Evolutionary conservation across 2,113 vertebrate genomes (phyloP).

Genomic region (Rutilus rutilus): DNA sequence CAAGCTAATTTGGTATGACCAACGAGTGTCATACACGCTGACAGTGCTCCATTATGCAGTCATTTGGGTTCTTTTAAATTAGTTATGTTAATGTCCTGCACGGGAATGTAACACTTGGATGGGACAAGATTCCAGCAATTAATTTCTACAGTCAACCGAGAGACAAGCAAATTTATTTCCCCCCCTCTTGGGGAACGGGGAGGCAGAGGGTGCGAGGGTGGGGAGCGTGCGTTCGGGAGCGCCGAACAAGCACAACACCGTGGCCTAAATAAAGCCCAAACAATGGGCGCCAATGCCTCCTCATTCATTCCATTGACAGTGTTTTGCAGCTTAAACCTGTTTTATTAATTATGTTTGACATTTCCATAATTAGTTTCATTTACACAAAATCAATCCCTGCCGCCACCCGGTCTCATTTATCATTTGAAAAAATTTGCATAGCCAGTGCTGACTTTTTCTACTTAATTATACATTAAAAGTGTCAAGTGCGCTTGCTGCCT

Average conservation of each 20-base stretch:
- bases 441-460: slow-evolving; percentile 99
- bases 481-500: slow-evolving; percentile 98
- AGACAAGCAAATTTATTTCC: slow-evolving; percentile 99
- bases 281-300: slow-evolving; percentile 99
- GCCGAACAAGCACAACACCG: slow-evolving; percentile 99
- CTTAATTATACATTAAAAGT: slow-evolving; percentile 99
- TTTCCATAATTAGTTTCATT: slow-evolving; percentile 99
- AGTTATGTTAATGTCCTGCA: slow-evolving; percentile 99
- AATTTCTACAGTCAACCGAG: slow-evolving; percentile 99
- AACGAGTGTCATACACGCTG: slow-evolving; percentile 97
- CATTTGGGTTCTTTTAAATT: slow-evolving; percentile 99
- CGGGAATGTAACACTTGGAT: slow-evolving; percentile 99
- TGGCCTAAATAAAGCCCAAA: slow-evolving; percentile 99
- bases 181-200: slow-evolving; percentile 98
- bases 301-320: slow-evolving; percentile 99
- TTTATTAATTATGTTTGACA: slow-evolving; percentile 99
- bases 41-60: slow-evolving; percentile 99
- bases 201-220: slow-evolving; percentile 93
- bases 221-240: slow-evolving; percentile 92
- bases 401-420: slow-evolving; percentile 99
- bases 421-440: slow-evolving; percentile 99
- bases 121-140: slow-evolving; percentile 99
- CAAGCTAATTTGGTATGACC: slow-evolving; percentile 99
- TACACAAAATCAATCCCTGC: slow-evolving; percentile 99
- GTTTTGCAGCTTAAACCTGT: slow-evolving; percentile 99